Conservation (phyloP, 1,140 invertebrate genomes). For the Sitobion miscanthi region DNA sequence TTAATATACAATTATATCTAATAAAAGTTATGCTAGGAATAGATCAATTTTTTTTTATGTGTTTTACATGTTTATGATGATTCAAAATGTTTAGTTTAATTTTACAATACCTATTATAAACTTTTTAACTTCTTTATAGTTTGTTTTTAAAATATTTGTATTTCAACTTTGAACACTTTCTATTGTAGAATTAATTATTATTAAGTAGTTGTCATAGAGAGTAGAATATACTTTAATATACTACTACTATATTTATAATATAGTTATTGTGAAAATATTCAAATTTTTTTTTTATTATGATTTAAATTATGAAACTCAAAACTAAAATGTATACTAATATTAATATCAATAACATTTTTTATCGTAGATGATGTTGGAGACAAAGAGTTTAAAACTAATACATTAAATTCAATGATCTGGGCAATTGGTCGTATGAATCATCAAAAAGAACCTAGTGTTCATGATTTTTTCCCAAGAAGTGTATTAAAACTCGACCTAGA, state of each 20-base stretch:
- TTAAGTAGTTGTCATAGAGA: background rate
- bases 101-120: too few relatives aligned
- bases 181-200: background rate
- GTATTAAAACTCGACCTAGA: constrained; percentile 74
- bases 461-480: constrained; percentile 78
- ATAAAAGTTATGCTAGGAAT: background rate
- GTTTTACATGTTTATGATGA: background rate
- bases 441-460: constrained; percentile 82
- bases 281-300: background rate
- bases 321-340: background rate
- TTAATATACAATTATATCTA: background rate
- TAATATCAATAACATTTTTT: background rate
- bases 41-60: background rate
- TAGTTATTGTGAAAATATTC: background rate
- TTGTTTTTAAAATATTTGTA: too few relatives aligned
- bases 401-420: constrained; percentile 78
- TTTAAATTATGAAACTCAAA: background rate
- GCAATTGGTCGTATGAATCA: constrained; percentile 81
- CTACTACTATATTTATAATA: background rate
- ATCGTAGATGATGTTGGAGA: constrained; percentile 78
- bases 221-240: background rate
- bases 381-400: constrained; percentile 74
- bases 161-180: background rate
- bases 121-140: too few relatives aligned
- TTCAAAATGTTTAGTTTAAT: background rate